These are phyloP conservation scores for Nematolebias whitei DNA, from an alignment of 2,113 vertebrate genomes.

Conservation along the genomic window DNA sequence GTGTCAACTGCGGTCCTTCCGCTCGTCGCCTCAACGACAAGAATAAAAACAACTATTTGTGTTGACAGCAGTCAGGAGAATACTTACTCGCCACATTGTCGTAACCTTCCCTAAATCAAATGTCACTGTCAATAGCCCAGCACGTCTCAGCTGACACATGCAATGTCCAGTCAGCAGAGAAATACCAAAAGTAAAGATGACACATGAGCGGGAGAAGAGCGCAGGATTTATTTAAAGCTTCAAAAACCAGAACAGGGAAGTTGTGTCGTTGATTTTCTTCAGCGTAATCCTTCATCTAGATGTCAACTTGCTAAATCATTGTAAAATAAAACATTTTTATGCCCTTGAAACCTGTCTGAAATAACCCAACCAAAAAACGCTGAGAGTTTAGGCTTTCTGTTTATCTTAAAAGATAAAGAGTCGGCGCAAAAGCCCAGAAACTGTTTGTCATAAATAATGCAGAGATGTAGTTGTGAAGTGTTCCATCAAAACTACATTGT, in stretches of 20 bases:
- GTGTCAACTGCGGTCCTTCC: slow-evolving; percentile 52
- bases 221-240: slow-evolving; percentile 18
- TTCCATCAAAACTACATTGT: slow-evolving; percentile 7
- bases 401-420: slow-evolving; percentile 10
- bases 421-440: background rate
- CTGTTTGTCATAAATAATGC: slow-evolving; percentile 4
- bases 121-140: slow-evolving; percentile 59
- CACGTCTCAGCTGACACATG: slow-evolving; percentile 47
- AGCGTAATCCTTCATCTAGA: slow-evolving; percentile 1
- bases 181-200: slow-evolving; percentile 48
- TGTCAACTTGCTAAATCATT: slow-evolving; percentile 1
- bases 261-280: slow-evolving; percentile 13
- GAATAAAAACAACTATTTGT: slow-evolving; percentile 60
- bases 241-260: slow-evolving; percentile 14
- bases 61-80: slow-evolving; percentile 71
- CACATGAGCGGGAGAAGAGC: slow-evolving; percentile 32
- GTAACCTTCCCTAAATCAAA: slow-evolving; percentile 75
- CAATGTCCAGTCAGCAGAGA: slow-evolving; percentile 45
- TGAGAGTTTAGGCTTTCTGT: background rate
- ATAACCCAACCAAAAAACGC: background rate
- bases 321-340: background rate
- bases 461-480: background rate
- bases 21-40: slow-evolving; percentile 26
- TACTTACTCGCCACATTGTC: slow-evolving; percentile 64
- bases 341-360: background rate